Evolutionary conservation across 1,140 invertebrate genomes (phyloP), one percentile per base, ranked within the genome.

Genomic region (Cephus cinctus): DNA sequence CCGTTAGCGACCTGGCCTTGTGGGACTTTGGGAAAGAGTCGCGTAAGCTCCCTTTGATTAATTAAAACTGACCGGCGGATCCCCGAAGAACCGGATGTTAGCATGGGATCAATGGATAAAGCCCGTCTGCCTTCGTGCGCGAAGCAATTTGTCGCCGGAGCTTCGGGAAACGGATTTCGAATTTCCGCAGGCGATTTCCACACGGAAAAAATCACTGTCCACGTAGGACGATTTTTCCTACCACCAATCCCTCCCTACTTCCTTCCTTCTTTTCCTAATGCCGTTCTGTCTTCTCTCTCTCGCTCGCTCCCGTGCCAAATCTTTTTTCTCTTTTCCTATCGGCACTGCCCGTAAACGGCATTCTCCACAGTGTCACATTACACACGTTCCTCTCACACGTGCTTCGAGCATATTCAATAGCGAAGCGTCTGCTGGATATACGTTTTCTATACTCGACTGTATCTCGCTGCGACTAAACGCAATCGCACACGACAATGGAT

Each of bases 21-120:
- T 8, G 9, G 30, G 9, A 21, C 2, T 22, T 18, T 16, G 27
- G 14, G 27, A 31, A 32, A 30, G 36, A 40, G 18, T 35, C 32
- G 25, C 6, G 6, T n/a, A n/a, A 27, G 25, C 47, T 44, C 8
- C 48, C 47, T 34, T 57, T 62, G 60, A 64, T 64, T 63, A 64
- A 64, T 64, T 62, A 58, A 64, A 64, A 61, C 50, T 56, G 43
- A 44, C 22, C 47, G 38, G 27, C 50, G 52, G 56, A 54, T 51
- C 52, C 48, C 54, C 57, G 54, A 52, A 46, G 48, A 57, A 60
- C 55, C 50, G 54, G 52, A 55, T 56, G 57, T 63, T 56, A 40
- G 52, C 59, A 52, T 49, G 36, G 50, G 47, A 57, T 59, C 54
- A 50, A 53, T 48, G 42, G 30, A 43, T 25, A 40, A 45, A 21